A percentile compares a stretch with the other conserved stretches of the same genome.
phyloP scores from a whole-genome alignment of 1,140 invertebrate species.

The Leptinotarsa texana region DNA sequence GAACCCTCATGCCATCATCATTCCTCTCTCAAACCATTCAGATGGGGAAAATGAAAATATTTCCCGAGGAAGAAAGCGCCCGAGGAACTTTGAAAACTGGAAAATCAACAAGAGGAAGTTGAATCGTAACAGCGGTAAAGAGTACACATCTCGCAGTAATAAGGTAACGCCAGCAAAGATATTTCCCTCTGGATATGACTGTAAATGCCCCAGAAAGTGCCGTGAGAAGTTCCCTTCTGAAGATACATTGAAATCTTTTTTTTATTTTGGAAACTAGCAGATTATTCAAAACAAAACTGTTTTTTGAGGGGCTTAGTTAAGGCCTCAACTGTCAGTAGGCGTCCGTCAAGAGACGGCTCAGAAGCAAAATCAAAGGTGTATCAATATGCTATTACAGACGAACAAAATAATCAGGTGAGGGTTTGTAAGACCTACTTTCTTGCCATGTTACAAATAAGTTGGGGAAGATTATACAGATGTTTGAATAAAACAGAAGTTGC shows the following conservation, averaged over 20 bases:
- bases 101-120: background rate
- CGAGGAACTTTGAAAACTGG: background rate
- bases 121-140: background rate
- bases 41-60: too few relatives aligned
- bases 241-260: background rate
- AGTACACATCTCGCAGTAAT: background rate
- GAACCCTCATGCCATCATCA: too few relatives aligned
- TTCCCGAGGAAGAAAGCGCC: background rate
- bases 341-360: background rate
- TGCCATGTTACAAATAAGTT: constrained; percentile 23
- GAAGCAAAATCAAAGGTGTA: background rate
- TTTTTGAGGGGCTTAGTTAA: background rate
- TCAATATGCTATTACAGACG: background rate
- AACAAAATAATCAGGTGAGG: constrained; percentile 1
- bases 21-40: too few relatives aligned
- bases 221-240: background rate
- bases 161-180: background rate
- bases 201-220: background rate
- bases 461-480: constrained; percentile 26
- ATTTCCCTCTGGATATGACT: background rate
- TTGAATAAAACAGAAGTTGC: constrained; percentile 8
- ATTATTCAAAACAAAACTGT: background rate
- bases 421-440: constrained; percentile 12
- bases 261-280: constrained; percentile 8
- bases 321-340: background rate